Conservation (phyloP, 2,888 invertebrate species). For the Drosophila atroscutellata region DNA sequence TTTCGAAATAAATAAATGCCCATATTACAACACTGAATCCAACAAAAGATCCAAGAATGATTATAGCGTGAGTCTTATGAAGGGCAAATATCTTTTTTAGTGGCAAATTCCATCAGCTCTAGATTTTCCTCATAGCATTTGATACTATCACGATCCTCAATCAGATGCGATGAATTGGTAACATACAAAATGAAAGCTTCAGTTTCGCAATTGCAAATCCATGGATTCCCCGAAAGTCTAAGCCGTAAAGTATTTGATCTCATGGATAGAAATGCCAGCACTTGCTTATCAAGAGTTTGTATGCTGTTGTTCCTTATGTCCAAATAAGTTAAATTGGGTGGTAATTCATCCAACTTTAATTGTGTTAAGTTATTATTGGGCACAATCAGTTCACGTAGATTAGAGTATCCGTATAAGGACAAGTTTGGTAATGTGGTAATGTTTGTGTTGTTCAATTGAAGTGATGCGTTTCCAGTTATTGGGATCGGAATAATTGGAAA, state of each 20-base stretch:
- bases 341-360: background rate
- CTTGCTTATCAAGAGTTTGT: background rate
- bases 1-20: slow-evolving; percentile 9
- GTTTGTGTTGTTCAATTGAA: slow-evolving; percentile 15
- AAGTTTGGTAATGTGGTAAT: slow-evolving; percentile 11
- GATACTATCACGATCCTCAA: background rate
- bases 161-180: background rate
- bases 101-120: too few relatives aligned
- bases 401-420: slow-evolving; percentile 15
- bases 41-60: background rate
- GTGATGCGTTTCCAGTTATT: background rate
- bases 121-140: background rate
- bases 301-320: slow-evolving; percentile 32
- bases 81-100: background rate
- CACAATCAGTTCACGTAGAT: slow-evolving; percentile 7
- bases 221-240: slow-evolving; percentile 25
- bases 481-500: slow-evolving; percentile 30
- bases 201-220: slow-evolving; percentile 28
- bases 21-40: background rate
- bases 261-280: background rate
- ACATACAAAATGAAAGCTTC: slow-evolving; percentile 6
- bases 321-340: slow-evolving; percentile 13
- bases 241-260: background rate
- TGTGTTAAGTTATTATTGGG: slow-evolving; percentile 6
- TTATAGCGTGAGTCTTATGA: background rate